Evolutionary conservation across 2,113 vertebrate genomes (phyloP).

Genomic region (Brachionichthys hirsutus): DNA sequence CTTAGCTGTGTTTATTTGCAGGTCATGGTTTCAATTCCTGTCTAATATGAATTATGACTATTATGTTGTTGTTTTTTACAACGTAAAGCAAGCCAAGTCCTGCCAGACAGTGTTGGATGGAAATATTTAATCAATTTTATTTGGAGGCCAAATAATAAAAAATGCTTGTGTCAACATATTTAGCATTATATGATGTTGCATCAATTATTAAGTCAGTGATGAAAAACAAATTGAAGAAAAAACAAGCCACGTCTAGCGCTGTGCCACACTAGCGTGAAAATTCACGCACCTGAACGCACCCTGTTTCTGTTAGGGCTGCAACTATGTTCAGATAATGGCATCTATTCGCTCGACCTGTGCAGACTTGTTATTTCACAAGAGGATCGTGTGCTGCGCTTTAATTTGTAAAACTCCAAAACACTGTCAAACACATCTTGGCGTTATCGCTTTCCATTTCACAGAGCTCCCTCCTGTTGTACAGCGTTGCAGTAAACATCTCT

Average conservation of each 20-base stretch:
- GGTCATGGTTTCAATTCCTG: neutral
- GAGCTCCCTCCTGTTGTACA: conserved; percentile 29
- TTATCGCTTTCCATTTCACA: conserved; percentile 50
- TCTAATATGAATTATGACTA: too few species aligned
- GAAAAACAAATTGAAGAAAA: neutral
- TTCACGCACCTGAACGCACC: neutral
- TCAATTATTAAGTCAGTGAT: neutral
- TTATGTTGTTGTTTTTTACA: neutral
- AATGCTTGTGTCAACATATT: neutral
- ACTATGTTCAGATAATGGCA: conserved; percentile 7
- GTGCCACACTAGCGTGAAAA: neutral
- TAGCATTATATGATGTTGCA: neutral
- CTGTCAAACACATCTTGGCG: conserved; percentile 47
- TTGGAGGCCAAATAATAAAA: neutral
- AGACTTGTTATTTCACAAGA: conserved; percentile 50
- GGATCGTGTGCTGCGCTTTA: conserved; percentile 37
- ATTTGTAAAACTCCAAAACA: conserved; percentile 52
- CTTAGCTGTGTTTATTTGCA: neutral
- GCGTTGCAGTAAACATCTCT: conserved; percentile 58
- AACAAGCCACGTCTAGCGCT: neutral
- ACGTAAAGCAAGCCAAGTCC: too few species aligned
- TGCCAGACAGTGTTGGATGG: too few species aligned
- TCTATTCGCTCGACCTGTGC: conserved; percentile 22
- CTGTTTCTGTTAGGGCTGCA: neutral
- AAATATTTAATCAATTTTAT: too few species aligned